Evolutionary conservation across 1,140 invertebrate genomes (phyloP).

Genomic region (Cherax destructor): DNA sequence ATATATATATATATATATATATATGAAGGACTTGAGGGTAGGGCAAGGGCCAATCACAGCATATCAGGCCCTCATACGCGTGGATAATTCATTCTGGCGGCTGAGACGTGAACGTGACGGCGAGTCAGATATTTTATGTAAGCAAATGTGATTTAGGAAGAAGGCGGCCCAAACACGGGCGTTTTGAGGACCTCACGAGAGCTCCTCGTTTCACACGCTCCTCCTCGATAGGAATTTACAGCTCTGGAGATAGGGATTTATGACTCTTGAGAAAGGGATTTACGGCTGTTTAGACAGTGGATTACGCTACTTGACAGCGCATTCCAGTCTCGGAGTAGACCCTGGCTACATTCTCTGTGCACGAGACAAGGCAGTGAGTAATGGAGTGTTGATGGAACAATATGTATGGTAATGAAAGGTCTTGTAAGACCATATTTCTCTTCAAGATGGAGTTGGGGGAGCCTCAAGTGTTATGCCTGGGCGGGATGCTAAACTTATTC

Average conservation of each 20-base stretch:
- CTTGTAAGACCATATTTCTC: neutral
- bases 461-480: no score
- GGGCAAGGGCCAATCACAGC: no score
- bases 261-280: neutral
- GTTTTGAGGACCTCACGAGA: neutral
- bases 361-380: neutral
- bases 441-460: neutral
- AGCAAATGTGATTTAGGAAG: neutral
- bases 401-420: neutral
- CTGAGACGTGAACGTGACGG: no score
- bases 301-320: neutral
- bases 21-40: no score
- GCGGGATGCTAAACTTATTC: neutral
- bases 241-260: neutral
- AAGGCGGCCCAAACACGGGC: neutral
- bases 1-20: no score
- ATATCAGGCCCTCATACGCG: no score
- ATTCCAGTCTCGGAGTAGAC: neutral
- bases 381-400: neutral
- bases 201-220: neutral
- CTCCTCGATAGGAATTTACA: neutral
- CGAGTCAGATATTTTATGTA: neutral
- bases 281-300: neutral
- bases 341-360: neutral
- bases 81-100: no score